Percentiles rank a stretch among this genome's conserved stretches.
Conservation (phyloP, 1,140 invertebrate genomes). For the Drosophila biarmipes region DNA sequence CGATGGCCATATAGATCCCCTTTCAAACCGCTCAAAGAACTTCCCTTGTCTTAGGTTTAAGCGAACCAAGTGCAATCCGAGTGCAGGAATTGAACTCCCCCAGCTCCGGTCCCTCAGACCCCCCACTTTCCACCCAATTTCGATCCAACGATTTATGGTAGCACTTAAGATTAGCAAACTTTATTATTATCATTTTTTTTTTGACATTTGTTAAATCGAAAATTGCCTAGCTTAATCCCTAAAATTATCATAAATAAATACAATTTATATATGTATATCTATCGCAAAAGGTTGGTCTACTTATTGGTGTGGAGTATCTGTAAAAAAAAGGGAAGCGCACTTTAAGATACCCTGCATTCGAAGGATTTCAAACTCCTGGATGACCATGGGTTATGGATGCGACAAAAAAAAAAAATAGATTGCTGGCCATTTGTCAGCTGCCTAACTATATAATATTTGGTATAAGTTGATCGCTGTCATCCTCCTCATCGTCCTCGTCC, state of each 20-base stretch:
- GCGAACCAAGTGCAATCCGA: constrained; percentile 62
- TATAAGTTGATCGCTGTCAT: constrained; percentile 77
- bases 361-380: not conserved
- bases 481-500: constrained; percentile 69
- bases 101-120: not conserved
- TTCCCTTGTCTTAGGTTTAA: constrained; percentile 41
- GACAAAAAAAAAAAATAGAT: constrained; percentile 4
- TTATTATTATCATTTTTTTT: constrained; percentile 58
- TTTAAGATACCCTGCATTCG: not conserved
- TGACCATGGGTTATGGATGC: not conserved
- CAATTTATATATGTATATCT: constrained; percentile 57
- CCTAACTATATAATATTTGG: constrained; percentile 72
- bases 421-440: constrained; percentile 15
- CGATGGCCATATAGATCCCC: constrained; percentile 62
- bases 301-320: not conserved
- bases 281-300: constrained; percentile 9
- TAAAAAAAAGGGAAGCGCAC: constrained; percentile 3
- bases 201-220: constrained; percentile 65
- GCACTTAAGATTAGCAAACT: constrained; percentile 35
- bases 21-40: not conserved
- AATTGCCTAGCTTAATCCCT: constrained; percentile 62
- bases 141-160: constrained; percentile 11
- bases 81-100: constrained; percentile 8
- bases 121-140: not conserved
- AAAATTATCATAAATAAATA: constrained; percentile 64